phyloP scores from a whole-genome alignment of 2,113 vertebrate genomes.

The Pardalotus punctatus region DNA sequence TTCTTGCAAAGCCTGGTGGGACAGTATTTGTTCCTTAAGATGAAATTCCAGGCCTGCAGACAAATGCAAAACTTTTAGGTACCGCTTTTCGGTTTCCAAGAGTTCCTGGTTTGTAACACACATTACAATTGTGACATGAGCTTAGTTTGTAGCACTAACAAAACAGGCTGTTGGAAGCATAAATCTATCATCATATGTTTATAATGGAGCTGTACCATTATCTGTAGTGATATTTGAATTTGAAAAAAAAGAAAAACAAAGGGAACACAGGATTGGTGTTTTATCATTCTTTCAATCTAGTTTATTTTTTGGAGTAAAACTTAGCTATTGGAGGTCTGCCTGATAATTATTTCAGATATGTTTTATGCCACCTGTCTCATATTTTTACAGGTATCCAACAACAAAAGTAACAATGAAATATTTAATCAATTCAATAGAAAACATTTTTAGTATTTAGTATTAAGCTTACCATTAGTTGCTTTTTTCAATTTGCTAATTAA shows the following conservation, averaged over 20 bases:
- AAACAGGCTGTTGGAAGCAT: background rate
- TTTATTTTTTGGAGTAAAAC: background rate
- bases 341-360: background rate
- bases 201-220: background rate
- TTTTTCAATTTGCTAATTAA: slow-evolving; percentile 82
- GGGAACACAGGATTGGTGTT: background rate
- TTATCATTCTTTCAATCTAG: background rate
- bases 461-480: slow-evolving; percentile 77
- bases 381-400: background rate
- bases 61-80: slow-evolving; percentile 4
- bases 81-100: background rate
- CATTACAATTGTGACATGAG: background rate
- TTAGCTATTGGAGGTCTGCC: background rate
- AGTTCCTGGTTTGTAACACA: background rate
- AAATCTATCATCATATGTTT: background rate
- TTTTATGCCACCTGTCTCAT: background rate
- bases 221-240: background rate
- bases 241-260: background rate
- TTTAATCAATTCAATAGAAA: background rate
- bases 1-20: slow-evolving; percentile 81
- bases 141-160: background rate
- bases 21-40: slow-evolving; percentile 76
- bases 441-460: background rate
- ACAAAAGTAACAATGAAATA: background rate
- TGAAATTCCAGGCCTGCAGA: slow-evolving; percentile 72